Conservation (phyloP, 1,140 invertebrate species). For the Conus ventricosus region DNA sequence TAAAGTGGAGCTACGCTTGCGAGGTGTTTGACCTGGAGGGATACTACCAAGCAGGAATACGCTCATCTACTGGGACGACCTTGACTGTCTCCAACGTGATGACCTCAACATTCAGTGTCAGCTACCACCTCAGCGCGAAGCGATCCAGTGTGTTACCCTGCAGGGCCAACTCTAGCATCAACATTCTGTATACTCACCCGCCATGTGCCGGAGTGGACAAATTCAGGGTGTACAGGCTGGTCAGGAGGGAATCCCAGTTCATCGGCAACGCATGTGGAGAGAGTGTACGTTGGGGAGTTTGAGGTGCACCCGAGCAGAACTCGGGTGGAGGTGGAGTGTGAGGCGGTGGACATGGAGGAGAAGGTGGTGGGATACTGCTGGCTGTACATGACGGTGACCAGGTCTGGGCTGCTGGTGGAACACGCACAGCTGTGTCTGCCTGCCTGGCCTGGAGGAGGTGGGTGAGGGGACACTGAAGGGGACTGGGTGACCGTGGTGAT, state of each 20-base stretch:
- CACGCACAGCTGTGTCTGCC: constrained; percentile 56
- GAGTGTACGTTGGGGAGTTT: constrained; percentile 52
- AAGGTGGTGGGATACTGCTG: constrained; percentile 58
- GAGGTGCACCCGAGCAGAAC: constrained; percentile 44
- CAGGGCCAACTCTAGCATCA: not conserved
- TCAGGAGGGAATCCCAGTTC: constrained; percentile 47
- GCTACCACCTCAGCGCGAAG: constrained; percentile 48
- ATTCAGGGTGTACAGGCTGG: constrained; percentile 54
- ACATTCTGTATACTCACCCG: constrained; percentile 55
- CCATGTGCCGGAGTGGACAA: constrained; percentile 52
- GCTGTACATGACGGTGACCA: constrained; percentile 57
- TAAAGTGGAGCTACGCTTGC: constrained; percentile 47
- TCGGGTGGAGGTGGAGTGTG: constrained; percentile 27
- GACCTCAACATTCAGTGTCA: constrained; percentile 51
- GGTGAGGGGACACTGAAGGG: not conserved
- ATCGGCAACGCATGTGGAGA: constrained; percentile 53
- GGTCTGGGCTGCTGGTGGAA: constrained; percentile 47
- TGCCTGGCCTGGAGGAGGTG: constrained; percentile 57
- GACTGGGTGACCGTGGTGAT: too few relatives aligned
- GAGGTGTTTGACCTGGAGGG: constrained; percentile 58
- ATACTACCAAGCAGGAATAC: constrained; percentile 53
- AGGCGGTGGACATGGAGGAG: not conserved
- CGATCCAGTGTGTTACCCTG: constrained; percentile 58
- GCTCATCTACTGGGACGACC: constrained; percentile 39
- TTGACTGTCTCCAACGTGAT: constrained; percentile 53